These are phyloP conservation scores for Asobara japonica DNA, from an alignment of 1,140 invertebrate genomes.

Conservation along the genomic window DNA sequence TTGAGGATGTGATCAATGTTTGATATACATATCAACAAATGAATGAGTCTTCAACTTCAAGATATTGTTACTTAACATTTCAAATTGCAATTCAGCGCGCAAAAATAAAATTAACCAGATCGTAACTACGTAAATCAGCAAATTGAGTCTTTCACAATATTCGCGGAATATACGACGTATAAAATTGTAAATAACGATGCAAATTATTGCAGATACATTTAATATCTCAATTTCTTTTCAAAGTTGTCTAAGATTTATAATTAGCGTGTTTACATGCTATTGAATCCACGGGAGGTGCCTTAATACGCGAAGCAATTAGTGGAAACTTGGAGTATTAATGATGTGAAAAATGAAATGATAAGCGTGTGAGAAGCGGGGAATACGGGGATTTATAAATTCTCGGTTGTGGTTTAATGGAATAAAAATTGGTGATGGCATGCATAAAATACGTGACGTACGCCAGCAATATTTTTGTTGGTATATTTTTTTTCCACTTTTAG, in stretches of 20 bases:
- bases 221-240: not conserved
- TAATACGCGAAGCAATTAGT: constrained; percentile 37
- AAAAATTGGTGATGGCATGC: not conserved
- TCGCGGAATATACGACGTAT: not conserved
- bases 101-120: not conserved
- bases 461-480: not conserved
- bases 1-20: no score
- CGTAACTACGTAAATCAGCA: not conserved
- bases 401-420: not conserved
- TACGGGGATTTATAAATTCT: not conserved
- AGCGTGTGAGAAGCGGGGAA: not conserved
- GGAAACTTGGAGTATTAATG: not conserved
- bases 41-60: no score
- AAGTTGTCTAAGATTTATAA: constrained; percentile 30
- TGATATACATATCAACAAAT: no score
- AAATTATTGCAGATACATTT: not conserved
- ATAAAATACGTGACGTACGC: not conserved
- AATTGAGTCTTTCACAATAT: not conserved
- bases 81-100: no score
- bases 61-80: no score
- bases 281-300: constrained; percentile 27
- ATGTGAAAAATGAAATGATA: not conserved
- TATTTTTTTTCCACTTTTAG: no score
- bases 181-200: not conserved
- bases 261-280: constrained; percentile 45